These are phyloP conservation scores for Drosophila watanabei DNA, from an alignment of 1,140 invertebrate species.

Conservation along the genomic window DNA sequence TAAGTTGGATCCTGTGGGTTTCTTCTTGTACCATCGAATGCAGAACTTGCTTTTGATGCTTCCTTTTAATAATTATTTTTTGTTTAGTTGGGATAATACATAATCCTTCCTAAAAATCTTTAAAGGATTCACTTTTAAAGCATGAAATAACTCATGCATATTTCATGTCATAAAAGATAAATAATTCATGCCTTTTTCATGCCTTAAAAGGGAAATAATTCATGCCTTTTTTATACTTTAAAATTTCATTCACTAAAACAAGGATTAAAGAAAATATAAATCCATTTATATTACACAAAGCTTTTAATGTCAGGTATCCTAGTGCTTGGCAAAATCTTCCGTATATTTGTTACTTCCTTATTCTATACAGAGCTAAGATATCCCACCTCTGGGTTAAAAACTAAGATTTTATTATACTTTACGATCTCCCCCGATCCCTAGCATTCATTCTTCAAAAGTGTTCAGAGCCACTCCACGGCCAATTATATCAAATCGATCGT, in stretches of 20 bases:
- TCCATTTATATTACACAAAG: background rate
- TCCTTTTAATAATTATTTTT: too few relatives aligned
- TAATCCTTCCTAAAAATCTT: too few relatives aligned
- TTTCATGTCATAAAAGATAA: too few relatives aligned
- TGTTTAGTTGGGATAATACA: too few relatives aligned
- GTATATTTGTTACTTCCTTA: background rate
- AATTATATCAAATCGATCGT: slow-evolving; percentile 42
- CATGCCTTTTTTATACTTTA: too few relatives aligned
- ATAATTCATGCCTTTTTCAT: too few relatives aligned
- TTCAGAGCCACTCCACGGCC: background rate
- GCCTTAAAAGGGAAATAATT: too few relatives aligned
- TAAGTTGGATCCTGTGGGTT: slow-evolving; percentile 29
- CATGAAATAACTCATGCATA: too few relatives aligned
- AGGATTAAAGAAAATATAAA: too few relatives aligned
- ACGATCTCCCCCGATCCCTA: slow-evolving; percentile 11
- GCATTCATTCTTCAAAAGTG: slow-evolving; percentile 1
- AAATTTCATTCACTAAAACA: too few relatives aligned
- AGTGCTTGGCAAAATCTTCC: background rate
- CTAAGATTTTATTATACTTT: slow-evolving; percentile 34
- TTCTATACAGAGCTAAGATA: background rate
- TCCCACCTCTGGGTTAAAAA: background rate
- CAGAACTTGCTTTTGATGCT: too few relatives aligned
- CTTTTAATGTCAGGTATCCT: background rate
- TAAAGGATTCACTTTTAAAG: too few relatives aligned
- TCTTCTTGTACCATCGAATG: background rate